Evolutionary conservation across 2,113 vertebrate species (phyloP).

Genomic region (Leucopternis melanops): DNA sequence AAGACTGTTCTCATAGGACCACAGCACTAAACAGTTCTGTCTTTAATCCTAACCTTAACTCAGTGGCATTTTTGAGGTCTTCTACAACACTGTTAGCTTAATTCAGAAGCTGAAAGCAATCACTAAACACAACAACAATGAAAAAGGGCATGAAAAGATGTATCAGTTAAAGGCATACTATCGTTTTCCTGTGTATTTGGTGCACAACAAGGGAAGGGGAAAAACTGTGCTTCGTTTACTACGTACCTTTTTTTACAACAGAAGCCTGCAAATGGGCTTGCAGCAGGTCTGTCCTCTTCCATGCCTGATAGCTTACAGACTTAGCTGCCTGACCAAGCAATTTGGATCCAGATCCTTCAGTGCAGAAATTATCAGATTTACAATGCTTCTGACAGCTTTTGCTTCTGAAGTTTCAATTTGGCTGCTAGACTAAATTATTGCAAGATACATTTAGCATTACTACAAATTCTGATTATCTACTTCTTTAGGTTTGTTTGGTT

Average conservation of each 20-base stretch:
- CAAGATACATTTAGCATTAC: not conserved
- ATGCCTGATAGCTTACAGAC: not conserved
- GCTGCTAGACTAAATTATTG: not conserved
- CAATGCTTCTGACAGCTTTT: not conserved
- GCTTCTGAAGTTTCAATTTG: slow-evolving; percentile 1
- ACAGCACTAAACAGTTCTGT: not conserved
- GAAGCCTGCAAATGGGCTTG: not conserved
- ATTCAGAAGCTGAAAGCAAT: not conserved
- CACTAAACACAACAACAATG: not conserved
- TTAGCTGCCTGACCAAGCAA: not conserved
- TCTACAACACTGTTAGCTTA: not conserved
- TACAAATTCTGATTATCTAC: not conserved
- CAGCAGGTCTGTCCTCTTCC: not conserved
- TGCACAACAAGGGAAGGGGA: not conserved
- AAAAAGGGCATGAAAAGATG: not conserved
- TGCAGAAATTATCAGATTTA: not conserved
- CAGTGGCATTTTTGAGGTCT: not conserved
- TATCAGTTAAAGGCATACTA: not conserved
- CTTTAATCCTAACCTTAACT: not conserved
- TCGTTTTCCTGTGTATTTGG: not conserved
- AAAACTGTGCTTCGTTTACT: not conserved
- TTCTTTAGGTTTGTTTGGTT: not conserved
- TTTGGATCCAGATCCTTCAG: not conserved
- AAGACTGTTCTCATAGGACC: not conserved
- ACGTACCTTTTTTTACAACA: not conserved